Evolutionary conservation across 2,888 invertebrate genomes (phyloP), one percentile per base, ranked within the genome.

Genomic region (Tetranychus piercei): DNA sequence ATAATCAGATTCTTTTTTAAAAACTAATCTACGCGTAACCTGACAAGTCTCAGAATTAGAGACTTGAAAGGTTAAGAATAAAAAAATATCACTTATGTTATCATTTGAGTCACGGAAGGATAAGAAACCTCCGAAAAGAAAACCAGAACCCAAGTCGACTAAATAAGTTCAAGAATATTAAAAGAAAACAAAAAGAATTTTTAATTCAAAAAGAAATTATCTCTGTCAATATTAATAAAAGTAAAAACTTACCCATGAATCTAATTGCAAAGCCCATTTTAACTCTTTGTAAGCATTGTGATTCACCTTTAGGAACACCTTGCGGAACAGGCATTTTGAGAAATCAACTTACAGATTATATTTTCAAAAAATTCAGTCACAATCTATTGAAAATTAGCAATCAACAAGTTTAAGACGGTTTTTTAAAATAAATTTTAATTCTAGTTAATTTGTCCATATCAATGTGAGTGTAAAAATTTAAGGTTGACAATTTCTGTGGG

Each of bases 201-300:
- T 15, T 15, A 55, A 73, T 9, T 6, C 5, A 34, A n/a, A n/a
- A n/a, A n/a, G n/a, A n/a, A n/a, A 20, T 69, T n/a, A 34, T 2
- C 11, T 69, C n/a, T 67, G 72, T 73, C 20, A 34, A 23, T 69
- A 34, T 66, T 20, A 23, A 55, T 3, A 55, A 15, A 55, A 55
- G 15, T 15, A 55, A 55, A 55, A 15, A 55, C 96, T 96, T 77
- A 97, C 94, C 82, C 92, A 92, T 55, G 83, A 92, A 93, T 74
- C 96, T 96, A 81, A 97, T 89, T 84, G 89, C 88, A 82, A 96
- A 96, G 18, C 96, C 96, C 43, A 71, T 71, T 44, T 71, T 71
- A n/a, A 71, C 71, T 22, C 71, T n/a, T 9, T 34, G n/a, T 22
- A 44, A 34, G n/a, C 71, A 71, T 44, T 9, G 43, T 18, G 20